Base-by-base conservation (phyloP, 1,140 invertebrate genomes). In the Coptotermes formosanus region DNA sequence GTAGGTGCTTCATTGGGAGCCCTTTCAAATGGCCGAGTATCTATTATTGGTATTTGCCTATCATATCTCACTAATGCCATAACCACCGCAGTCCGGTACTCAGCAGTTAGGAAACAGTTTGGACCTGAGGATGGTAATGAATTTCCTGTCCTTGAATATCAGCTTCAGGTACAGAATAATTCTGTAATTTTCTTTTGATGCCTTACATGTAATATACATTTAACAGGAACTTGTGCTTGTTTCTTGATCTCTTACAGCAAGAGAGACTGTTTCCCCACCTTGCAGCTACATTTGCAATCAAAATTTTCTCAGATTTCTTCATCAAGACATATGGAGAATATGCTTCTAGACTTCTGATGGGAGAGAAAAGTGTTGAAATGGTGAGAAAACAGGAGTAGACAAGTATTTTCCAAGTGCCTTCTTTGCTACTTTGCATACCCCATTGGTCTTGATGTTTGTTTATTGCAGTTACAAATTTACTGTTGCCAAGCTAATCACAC, bases 121-220 rank as follows among this genome's bases (percentile, higher is more conserved):
- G 96, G 95, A 3, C 93, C 94, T 3, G 89, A 91, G 3, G 89
- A 91, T 82, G 87, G 88, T 0, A 88, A 89, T 0, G 96, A 98
- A 90, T 93, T 94, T 64, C 94, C 96, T 2, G 95, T 97, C 7
- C 90, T 98, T 86, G 96, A 97, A 91, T 97, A 97, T 89, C 96
- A 96, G 89, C 93, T 96, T 87, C 96, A 96, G 90, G 93, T 94
- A 89, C 89, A 87, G 25, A 75, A n/a, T n/a, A 30, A 75, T 75
- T 30, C 14, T n/a, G 32, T 52, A 45, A 43, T 83, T 83, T 83
- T 55, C 14, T 14, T 83, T 45, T 25, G 23, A 44, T 83, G 43
- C 38, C 45, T 25, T 83, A 32, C 43, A 52, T 8, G 43, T 8
- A 30, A 44, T 6, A 25, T 23, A 44, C 23, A 6, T 44, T 25